Evolutionary conservation across 2,113 vertebrate species (phyloP).

Genomic region (Crocuta crocuta): DNA sequence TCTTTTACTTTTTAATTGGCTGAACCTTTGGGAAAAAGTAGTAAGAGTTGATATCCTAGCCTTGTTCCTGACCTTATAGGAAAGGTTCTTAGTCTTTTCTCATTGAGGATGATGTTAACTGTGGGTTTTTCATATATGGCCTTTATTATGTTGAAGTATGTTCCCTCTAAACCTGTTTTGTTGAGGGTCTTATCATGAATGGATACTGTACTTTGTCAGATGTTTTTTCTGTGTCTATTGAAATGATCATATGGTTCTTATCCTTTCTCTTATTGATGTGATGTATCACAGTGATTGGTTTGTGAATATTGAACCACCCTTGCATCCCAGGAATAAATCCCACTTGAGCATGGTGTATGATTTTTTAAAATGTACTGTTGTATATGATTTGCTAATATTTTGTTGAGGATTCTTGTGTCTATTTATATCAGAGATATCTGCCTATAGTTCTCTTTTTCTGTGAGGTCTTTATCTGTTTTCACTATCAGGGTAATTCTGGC

Average conservation of each 20-base stretch:
- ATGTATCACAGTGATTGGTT: not conserved
- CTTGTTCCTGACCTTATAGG: not conserved
- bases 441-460: not conserved
- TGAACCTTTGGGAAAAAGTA: not conserved
- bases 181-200: not conserved
- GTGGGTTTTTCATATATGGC: not conserved
- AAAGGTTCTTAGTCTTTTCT: not conserved
- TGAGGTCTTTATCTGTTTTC: not conserved
- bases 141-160: not conserved
- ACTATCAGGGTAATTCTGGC: not conserved
- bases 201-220: not conserved
- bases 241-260: not conserved
- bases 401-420: not conserved
- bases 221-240: not conserved
- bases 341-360: not conserved
- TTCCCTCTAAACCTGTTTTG: not conserved
- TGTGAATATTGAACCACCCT: not conserved
- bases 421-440: not conserved
- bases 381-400: not conserved
- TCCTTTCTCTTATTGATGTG: not conserved
- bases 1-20: not conserved
- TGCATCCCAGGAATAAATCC: not conserved
- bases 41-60: not conserved
- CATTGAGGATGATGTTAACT: not conserved
- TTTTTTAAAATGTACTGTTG: not conserved